phyloP scores from a whole-genome alignment of 2,797 vertebrate species.

The Podargus strigoides region DNA sequence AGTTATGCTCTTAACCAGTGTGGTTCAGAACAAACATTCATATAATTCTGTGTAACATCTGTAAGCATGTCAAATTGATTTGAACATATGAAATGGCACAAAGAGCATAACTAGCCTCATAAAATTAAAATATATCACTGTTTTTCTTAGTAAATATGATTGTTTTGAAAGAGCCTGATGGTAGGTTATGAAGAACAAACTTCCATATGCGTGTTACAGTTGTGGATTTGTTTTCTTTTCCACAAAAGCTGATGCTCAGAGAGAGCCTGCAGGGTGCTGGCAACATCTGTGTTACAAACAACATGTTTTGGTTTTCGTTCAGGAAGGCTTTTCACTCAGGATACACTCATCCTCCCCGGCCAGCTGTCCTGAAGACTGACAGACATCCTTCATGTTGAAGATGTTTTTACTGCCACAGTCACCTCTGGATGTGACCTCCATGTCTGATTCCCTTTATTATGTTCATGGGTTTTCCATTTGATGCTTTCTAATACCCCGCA shows the following conservation, averaged over 20 bases:
- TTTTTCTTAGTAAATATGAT: neutral
- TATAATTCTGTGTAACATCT: neutral
- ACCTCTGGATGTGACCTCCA: neutral
- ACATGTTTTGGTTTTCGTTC: neutral
- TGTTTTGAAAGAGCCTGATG: neutral
- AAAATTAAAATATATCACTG: constrained; percentile 41
- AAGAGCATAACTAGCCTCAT: neutral
- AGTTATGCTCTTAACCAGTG: neutral
- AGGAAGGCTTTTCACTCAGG: neutral
- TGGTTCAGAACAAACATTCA: neutral
- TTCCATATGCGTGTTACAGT: neutral
- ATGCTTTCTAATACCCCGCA: neutral
- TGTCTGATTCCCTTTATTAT: neutral
- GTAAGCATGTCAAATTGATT: constrained; percentile 33
- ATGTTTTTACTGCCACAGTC: neutral
- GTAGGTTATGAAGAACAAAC: neutral
- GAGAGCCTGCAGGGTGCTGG: neutral
- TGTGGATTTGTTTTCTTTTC: constrained; percentile 25
- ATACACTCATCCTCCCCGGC: neutral
- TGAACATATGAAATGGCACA: neutral
- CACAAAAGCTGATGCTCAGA: neutral
- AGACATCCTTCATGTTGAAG: neutral
- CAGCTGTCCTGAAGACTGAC: neutral
- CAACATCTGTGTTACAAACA: neutral
- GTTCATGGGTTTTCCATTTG: neutral